Percentiles rank a stretch among this genome's conserved stretches.
Evolutionary conservation across 2,797 vertebrate genomes (phyloP).

Genomic region (Tragelaphus eurycerus): DNA sequence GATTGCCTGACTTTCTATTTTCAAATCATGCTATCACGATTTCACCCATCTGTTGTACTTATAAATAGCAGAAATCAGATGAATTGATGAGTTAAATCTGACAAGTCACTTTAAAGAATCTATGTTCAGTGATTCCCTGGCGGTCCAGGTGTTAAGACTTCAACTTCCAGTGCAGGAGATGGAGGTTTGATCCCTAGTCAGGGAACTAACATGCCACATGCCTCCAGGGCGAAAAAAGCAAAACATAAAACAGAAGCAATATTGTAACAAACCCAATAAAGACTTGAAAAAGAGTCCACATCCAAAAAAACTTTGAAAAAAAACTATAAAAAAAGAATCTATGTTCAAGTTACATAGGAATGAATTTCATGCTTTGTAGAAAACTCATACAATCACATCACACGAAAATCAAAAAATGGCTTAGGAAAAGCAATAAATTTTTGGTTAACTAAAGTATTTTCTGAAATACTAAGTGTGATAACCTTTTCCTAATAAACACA

Average conservation of each 20-base stretch:
- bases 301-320: background rate
- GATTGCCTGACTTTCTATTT: background rate
- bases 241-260: background rate
- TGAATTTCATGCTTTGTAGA: background rate
- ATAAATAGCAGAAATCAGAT: background rate
- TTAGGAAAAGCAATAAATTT: background rate
- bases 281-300: background rate
- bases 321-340: background rate
- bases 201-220: background rate
- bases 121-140: background rate
- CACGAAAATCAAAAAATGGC: background rate
- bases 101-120: background rate
- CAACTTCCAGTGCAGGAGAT: background rate
- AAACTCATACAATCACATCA: background rate
- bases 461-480: background rate
- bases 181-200: background rate
- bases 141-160: background rate
- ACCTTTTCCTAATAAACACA: background rate
- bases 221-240: background rate
- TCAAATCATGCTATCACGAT: background rate
- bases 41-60: background rate
- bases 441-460: background rate
- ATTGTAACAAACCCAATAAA: background rate
- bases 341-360: background rate
- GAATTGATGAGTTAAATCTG: background rate